Evolutionary conservation across 2,797 vertebrate species (phyloP).

Genomic region (Falco novaeseelandiae): DNA sequence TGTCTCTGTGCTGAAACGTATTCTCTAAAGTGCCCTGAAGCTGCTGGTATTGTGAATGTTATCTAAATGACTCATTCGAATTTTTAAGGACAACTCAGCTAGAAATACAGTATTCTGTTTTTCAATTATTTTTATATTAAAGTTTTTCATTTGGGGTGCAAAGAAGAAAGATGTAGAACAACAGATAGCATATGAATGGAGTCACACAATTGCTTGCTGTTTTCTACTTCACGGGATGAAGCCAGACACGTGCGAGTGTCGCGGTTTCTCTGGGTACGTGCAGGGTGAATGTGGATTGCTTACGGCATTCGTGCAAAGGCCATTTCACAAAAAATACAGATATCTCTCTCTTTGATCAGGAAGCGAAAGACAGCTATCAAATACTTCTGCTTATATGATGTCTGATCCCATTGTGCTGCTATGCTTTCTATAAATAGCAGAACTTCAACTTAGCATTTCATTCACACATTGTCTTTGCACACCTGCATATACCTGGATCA

Average conservation of each 20-base stretch:
- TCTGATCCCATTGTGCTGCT: background rate
- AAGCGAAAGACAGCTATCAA: background rate
- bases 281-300: background rate
- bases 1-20: slow-evolving; percentile 30
- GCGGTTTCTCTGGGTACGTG: background rate
- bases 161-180: background rate
- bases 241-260: background rate
- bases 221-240: background rate
- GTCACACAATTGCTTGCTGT: background rate
- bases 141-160: background rate
- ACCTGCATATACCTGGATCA: background rate
- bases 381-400: background rate
- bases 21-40: slow-evolving; percentile 56
- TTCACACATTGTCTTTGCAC: background rate
- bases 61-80: slow-evolving; percentile 48
- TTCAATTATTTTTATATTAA: slow-evolving; percentile 18
- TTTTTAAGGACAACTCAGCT: slow-evolving; percentile 55
- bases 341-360: background rate
- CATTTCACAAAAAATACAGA: background rate
- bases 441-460: background rate
- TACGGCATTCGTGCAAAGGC: background rate
- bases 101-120: background rate
- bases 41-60: slow-evolving; percentile 60
- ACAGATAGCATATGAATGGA: background rate
- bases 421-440: background rate